These are phyloP conservation scores for Beris chalybata DNA, from an alignment of 2,888 invertebrate genomes.

Conservation along the genomic window DNA sequence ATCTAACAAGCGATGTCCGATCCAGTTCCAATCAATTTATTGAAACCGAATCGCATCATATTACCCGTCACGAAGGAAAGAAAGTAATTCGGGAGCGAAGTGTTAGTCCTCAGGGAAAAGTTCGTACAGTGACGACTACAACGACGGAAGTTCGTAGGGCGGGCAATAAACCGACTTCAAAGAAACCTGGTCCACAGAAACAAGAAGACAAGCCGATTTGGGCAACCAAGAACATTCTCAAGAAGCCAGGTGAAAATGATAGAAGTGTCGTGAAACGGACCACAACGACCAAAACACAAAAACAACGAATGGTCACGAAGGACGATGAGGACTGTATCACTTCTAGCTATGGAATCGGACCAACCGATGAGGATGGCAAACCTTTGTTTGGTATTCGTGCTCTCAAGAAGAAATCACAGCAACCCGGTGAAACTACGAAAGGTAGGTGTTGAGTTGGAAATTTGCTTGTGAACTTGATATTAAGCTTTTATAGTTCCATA, in stretches of 20 bases:
- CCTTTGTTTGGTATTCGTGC: conserved; percentile 80
- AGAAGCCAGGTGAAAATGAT: conserved; percentile 58
- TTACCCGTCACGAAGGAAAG: conserved; percentile 36
- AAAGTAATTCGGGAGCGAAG: conserved; percentile 43
- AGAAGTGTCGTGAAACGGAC: conserved; percentile 57
- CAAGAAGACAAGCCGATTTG: conserved; percentile 64
- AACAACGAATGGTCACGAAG: conserved; percentile 47
- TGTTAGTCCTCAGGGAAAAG: conserved; percentile 50
- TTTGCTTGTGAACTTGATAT: not conserved
- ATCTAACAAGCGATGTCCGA: conserved; percentile 3
- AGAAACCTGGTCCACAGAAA: conserved; percentile 53
- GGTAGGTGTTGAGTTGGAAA: conserved; percentile 56
- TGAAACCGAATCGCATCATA: conserved; percentile 38
- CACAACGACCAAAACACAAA: conserved; percentile 50
- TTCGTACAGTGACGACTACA: conserved; percentile 46
- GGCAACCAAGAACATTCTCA: conserved; percentile 64
- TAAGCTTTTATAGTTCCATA: not conserved
- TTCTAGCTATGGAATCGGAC: conserved; percentile 81
- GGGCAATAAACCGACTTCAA: conserved; percentile 45
- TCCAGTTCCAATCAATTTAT: conserved; percentile 33
- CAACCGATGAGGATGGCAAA: conserved; percentile 76
- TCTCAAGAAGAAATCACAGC: conserved; percentile 63
- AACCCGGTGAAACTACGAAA: conserved; percentile 65
- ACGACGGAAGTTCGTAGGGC: conserved; percentile 38
- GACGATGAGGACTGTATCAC: conserved; percentile 66